Evolutionary conservation across 1,140 invertebrate species (phyloP).

Genomic region (Acromyrmex heyeri): DNA sequence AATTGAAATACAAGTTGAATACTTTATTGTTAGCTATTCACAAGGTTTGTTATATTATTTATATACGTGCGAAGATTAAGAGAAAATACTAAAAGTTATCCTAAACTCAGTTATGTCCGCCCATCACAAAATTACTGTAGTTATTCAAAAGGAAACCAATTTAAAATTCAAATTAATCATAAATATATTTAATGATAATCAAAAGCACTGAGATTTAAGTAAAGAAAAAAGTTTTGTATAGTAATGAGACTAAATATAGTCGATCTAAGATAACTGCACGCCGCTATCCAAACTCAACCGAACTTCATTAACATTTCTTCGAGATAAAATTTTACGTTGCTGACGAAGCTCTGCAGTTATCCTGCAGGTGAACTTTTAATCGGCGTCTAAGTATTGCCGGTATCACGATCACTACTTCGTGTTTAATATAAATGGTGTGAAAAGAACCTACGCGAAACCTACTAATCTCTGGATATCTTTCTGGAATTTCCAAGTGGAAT

Average conservation of each 20-base stretch:
- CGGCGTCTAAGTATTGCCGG: conserved; percentile 26
- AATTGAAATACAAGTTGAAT: conserved; percentile 1
- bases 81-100: neutral
- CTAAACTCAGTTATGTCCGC: neutral
- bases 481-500: conserved; percentile 28
- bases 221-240: conserved; percentile 28
- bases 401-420: conserved; percentile 33
- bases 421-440: conserved; percentile 17
- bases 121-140: neutral
- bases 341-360: conserved; percentile 54
- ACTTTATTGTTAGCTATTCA: neutral
- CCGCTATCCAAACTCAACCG: conserved; percentile 23
- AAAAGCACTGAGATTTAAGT: neutral
- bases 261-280: conserved; percentile 42
- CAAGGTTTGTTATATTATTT: neutral
- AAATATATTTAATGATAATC: conserved; percentile 26
- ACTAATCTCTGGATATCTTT: conserved; percentile 42
- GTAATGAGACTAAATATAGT: conserved; percentile 43
- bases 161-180: conserved; percentile 4
- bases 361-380: conserved; percentile 44
- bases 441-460: conserved; percentile 12
- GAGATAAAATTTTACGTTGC: conserved; percentile 57
- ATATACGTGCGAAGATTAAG: neutral
- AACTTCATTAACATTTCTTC: conserved; percentile 59
- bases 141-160: conserved; percentile 3